These are phyloP conservation scores for Ephialtes manifestator DNA, from an alignment of 2,888 invertebrate species.

Conservation along the genomic window DNA sequence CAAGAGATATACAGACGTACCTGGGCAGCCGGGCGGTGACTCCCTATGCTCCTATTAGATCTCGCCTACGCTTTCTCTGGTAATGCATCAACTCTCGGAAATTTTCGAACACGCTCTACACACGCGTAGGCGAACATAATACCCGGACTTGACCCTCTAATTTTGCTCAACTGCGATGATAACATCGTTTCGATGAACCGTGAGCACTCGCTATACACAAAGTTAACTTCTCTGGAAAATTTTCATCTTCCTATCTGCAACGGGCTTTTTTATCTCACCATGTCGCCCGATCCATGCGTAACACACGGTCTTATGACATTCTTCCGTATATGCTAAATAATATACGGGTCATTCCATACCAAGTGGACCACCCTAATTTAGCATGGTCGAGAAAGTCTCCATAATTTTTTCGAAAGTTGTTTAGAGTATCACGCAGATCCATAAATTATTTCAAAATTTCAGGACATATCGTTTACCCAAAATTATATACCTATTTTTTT, in stretches of 20 bases:
- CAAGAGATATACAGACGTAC: not conserved
- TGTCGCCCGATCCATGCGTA: not conserved
- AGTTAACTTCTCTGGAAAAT: too few species aligned
- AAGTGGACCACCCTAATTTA: too few species aligned
- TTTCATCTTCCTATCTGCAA: not conserved
- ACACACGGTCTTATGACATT: not conserved
- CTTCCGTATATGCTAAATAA: not conserved
- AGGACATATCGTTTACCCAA: too few species aligned
- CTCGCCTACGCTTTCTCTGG: constrained; percentile 10
- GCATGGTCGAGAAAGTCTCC: too few species aligned
- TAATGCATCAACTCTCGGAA: not conserved
- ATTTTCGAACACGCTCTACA: not conserved
- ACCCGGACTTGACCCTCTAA: constrained; percentile 31
- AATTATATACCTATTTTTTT: too few species aligned
- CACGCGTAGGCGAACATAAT: not conserved
- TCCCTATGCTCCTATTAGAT: not conserved
- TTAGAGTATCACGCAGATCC: too few species aligned
- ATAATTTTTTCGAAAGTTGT: too few species aligned
- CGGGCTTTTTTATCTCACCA: constrained; percentile 4
- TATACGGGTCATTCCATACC: too few species aligned
- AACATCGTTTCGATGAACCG: not conserved
- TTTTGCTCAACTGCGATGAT: constrained; percentile 18
- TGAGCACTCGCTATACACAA: too few species aligned
- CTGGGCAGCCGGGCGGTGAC: not conserved
- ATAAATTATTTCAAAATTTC: too few species aligned